A percentile compares a stretch with the other conserved stretches of the same genome.
phyloP scores from a whole-genome alignment of 2,888 invertebrate species.

The Euproctis similis region DNA sequence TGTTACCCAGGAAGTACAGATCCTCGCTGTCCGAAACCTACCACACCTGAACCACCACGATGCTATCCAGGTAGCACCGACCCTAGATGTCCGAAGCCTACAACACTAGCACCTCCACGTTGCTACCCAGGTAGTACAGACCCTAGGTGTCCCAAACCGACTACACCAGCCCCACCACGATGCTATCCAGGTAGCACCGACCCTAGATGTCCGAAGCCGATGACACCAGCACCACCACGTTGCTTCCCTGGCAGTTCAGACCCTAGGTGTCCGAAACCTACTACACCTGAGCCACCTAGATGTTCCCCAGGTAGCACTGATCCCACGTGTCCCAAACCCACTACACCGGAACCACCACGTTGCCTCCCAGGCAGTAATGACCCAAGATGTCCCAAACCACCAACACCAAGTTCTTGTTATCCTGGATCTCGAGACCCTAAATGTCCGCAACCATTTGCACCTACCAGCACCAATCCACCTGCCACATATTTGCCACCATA shows the following conservation, averaged over 20 bases:
- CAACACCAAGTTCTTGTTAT: constrained; percentile 16
- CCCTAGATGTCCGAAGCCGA: constrained; percentile 8
- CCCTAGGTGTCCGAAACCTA: constrained; percentile 7
- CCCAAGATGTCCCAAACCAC: constrained; percentile 30
- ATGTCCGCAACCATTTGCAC: constrained; percentile 60
- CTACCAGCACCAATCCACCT: constrained; percentile 58
- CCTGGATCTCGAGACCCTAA: constrained; percentile 38
- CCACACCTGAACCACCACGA: constrained; percentile 24
- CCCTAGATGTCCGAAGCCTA: constrained; percentile 28
- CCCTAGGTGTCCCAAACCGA: constrained; percentile 15
- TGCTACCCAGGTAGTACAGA: constrained; percentile 15
- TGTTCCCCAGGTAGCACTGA: constrained; percentile 17
- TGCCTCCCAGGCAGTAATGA: constrained; percentile 18
- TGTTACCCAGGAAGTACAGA: constrained; percentile 31
- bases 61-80: constrained; percentile 20
- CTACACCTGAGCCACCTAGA: constrained; percentile 7
- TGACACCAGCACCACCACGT: constrained; percentile 6
- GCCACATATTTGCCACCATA: constrained; percentile 67
- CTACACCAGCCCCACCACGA: constrained; percentile 7
- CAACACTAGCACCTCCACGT: constrained; percentile 26
- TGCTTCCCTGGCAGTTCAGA: constrained; percentile 10
- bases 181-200: constrained; percentile 13
- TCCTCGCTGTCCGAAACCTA: constrained; percentile 22
- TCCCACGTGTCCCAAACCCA: constrained; percentile 19
- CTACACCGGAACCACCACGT: constrained; percentile 8